Percentiles rank a stretch among this genome's conserved stretches.
phyloP scores from a whole-genome alignment of 2,888 invertebrate species.

The Spisula subtruncata region DNA sequence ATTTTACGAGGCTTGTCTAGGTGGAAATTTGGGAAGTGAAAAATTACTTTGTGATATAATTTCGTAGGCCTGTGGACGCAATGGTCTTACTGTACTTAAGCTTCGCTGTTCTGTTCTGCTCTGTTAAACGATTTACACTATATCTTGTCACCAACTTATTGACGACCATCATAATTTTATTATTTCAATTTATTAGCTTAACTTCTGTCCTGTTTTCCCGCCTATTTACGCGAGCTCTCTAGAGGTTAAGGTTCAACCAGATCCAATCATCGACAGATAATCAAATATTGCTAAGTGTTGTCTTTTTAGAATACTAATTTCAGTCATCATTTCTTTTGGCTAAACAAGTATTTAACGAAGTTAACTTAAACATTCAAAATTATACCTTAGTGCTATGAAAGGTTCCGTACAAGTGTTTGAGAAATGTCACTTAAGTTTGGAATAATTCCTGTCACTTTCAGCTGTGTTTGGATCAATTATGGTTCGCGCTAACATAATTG shows the following conservation, averaged over 20 bases:
- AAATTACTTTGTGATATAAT: too few relatives aligned
- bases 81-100: too few relatives aligned
- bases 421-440: conserved; percentile 60
- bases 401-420: conserved; percentile 34
- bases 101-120: too few relatives aligned
- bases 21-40: too few relatives aligned
- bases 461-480: conserved; percentile 67
- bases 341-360: conserved; percentile 51
- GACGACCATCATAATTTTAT: neutral
- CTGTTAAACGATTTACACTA: too few relatives aligned
- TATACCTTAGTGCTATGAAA: conserved; percentile 51
- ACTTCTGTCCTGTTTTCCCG: neutral
- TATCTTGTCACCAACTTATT: neutral
- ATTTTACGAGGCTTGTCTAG: too few relatives aligned
- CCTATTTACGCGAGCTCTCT: conserved; percentile 17
- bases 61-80: too few relatives aligned
- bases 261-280: conserved; percentile 56
- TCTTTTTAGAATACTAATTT: conserved; percentile 62
- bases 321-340: conserved; percentile 57
- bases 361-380: conserved; percentile 69
- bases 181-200: conserved; percentile 28
- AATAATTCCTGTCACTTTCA: conserved; percentile 69
- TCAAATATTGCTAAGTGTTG: conserved; percentile 55
- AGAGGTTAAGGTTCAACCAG: conserved; percentile 28
- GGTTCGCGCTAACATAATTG: conserved; percentile 46